Base-by-base conservation (phyloP, 37 sponge, comb jelly and placozoan species). In the Mnemiopsis leidyi region DNA sequence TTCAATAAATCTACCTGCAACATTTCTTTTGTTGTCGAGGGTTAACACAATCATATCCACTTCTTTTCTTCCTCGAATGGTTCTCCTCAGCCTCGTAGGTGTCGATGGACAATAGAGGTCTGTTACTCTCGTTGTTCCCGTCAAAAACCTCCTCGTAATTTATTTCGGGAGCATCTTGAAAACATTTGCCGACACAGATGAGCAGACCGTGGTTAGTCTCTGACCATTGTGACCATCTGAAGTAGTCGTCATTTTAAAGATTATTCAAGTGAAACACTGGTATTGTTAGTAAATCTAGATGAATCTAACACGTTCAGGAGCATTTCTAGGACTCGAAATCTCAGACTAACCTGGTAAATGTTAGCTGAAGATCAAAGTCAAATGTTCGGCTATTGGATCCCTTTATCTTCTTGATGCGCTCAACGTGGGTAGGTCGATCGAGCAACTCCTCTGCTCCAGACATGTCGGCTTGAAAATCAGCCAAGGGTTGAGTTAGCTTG, bases 51-150 rank as follows among this genome's bases (percentile, higher is more conserved):
- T 85, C 90, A 61, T 85, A 85, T 3, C 90, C 90, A 39, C 90
- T 85, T 61, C 90, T 3, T 28, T 85, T 85, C 35, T 85, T 85
- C 48, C 90, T 85, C 5, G 90, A 85, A 40, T 85, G 90, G 61
- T 85, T 85, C 26, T 85, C 90, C n/a, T n/a, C n/a, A n/a, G n/a
- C n/a, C 48, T 85, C 90, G 90, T 85, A 85, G 0, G 90, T 85
- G 61, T 85, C 90, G n/a, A 85, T 85, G 25, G 90, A 85, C 24
- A 85, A 61, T 1, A 85, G 48, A 26, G 90, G 90, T 1, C 90
- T n/a, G 61, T 85, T 85, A 3, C 61, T 37, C 61, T 85, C 90
- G 36, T 85, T 85, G 7, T 23, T 40, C 1, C 90, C 90, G 0
- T 36, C 36, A 26, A 85, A 85, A 13, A 85, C 90, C 5, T 85